These are phyloP conservation scores for Lophura nycthemera DNA, from an alignment of 2,113 vertebrate genomes.

Conservation along the genomic window DNA sequence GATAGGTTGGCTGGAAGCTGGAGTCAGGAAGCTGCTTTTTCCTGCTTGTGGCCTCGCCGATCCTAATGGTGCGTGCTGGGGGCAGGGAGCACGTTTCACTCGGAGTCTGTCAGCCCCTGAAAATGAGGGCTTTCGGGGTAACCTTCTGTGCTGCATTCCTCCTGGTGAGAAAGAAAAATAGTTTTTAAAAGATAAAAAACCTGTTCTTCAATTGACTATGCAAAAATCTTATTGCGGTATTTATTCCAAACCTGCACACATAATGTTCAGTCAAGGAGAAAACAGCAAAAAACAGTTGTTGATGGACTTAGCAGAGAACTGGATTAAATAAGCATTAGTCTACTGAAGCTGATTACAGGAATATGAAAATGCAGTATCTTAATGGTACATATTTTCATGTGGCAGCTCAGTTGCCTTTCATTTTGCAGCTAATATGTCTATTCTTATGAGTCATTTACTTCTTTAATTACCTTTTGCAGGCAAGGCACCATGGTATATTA, in stretches of 20 bases:
- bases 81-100: not conserved
- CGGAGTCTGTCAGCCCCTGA: not conserved
- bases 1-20: not conserved
- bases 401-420: constrained; percentile 97
- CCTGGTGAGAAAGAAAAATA: constrained; percentile 74
- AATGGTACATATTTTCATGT: constrained; percentile 99
- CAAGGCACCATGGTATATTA: constrained; percentile 99
- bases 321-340: constrained; percentile 98
- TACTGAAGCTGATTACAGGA: constrained; percentile 95
- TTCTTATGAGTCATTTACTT: constrained; percentile 99
- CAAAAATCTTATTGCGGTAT: constrained; percentile 85
- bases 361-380: constrained; percentile 96
- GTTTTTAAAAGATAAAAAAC: constrained; percentile 79
- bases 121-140: not conserved
- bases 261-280: constrained; percentile 87
- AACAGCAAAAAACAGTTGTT: constrained; percentile 91
- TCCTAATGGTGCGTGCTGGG: not conserved
- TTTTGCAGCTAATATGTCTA: constrained; percentile 99
- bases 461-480: constrained; percentile 99
- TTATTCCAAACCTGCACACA: constrained; percentile 86
- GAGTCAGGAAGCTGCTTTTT: not conserved
- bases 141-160: constrained; percentile 47
- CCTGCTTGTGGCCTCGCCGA: not conserved
- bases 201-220: constrained; percentile 83
- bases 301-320: constrained; percentile 97